Evolutionary conservation across 2,888 invertebrate genomes (phyloP).

Genomic region (Calephelis perditalis): DNA sequence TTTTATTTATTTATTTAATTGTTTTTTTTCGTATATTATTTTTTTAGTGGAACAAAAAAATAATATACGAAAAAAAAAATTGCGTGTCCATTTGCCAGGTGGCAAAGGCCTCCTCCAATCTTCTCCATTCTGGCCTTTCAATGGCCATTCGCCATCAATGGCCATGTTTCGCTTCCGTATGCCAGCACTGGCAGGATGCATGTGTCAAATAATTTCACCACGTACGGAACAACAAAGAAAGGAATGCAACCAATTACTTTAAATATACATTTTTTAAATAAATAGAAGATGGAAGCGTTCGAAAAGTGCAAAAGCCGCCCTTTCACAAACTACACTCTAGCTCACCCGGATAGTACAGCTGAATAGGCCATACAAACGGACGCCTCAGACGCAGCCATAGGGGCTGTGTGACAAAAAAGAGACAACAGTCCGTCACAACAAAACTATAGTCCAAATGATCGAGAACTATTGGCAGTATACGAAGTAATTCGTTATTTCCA

Average conservation of each 20-base stretch:
- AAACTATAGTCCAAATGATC: constrained; percentile 10
- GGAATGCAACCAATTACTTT: constrained; percentile 2
- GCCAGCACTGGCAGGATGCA: too few relatives aligned
- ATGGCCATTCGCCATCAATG: too few relatives aligned
- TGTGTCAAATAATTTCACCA: too few relatives aligned
- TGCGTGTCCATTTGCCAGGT: too few relatives aligned
- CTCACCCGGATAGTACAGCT: constrained; percentile 39
- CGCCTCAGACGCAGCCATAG: constrained; percentile 43
- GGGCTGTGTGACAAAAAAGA: constrained; percentile 38
- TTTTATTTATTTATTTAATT: too few relatives aligned
- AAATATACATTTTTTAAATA: too few relatives aligned
- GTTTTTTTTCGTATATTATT: too few relatives aligned
- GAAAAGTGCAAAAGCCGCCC: constrained; percentile 32
- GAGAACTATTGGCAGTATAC: constrained; percentile 1
- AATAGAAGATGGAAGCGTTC: background rate
- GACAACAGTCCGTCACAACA: constrained; percentile 18
- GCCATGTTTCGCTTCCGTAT: too few relatives aligned
- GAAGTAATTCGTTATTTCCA: constrained; percentile 1
- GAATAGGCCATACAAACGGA: constrained; percentile 30
- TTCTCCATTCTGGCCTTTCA: too few relatives aligned
- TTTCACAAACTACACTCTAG: constrained; percentile 36
- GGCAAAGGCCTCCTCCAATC: too few relatives aligned
- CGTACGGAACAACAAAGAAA: constrained; percentile 11
- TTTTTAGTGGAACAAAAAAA: too few relatives aligned
- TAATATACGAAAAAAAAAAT: too few relatives aligned